A percentile compares a stretch with the other conserved stretches of the same genome.
Conservation (phyloP, 2,113 vertebrate genomes). For the Brachyhypopomus gauderio region DNA sequence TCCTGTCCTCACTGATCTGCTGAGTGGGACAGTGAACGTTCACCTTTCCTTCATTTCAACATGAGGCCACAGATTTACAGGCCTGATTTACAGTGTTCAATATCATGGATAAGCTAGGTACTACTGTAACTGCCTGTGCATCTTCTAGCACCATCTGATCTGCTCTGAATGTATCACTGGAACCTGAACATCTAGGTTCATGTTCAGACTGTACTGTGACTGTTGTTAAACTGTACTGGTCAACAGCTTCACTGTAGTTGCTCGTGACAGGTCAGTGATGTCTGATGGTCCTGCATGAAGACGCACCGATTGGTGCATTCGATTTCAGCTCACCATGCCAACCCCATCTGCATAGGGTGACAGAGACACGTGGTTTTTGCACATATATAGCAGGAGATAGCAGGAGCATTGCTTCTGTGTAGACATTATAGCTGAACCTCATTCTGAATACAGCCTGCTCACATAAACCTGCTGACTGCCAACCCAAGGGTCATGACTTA, state of each 20-base stretch:
- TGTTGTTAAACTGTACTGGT: neutral
- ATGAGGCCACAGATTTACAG: conserved; percentile 6
- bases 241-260: conserved; percentile 17
- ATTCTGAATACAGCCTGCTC: conserved; percentile 34
- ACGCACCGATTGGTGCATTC: neutral
- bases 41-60: neutral
- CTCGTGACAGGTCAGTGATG: conserved; percentile 13
- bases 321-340: conserved; percentile 14
- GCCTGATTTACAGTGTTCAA: neutral
- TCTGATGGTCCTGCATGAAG: conserved; percentile 18
- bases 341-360: conserved; percentile 25
- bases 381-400: conserved; percentile 44
- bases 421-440: conserved; percentile 33
- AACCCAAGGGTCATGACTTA: conserved; percentile 48
- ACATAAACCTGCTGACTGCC: conserved; percentile 50
- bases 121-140: conserved; percentile 13
- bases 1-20: neutral
- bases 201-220: neutral
- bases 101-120: neutral
- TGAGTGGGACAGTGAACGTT: neutral
- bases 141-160: conserved; percentile 13
- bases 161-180: neutral
- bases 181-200: conserved; percentile 29
- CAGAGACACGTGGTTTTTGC: conserved; percentile 32
- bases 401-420: conserved; percentile 31